Evolutionary conservation across 2,113 vertebrate species (phyloP).

Genomic region (Heteronetta atricapilla): DNA sequence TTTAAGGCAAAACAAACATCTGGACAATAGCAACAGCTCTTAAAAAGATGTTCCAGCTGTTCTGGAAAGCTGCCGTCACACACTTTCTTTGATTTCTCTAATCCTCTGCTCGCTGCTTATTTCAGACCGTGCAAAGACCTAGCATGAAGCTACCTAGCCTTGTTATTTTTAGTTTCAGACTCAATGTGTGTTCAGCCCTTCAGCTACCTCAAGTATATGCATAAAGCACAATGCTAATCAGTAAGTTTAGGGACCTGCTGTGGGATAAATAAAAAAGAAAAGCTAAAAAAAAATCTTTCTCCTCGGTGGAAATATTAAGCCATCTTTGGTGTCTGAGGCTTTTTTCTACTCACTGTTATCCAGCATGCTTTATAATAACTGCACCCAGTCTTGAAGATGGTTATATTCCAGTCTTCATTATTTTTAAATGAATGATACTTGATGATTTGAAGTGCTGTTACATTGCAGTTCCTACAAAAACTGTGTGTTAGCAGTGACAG

Average conservation of each 20-base stretch:
- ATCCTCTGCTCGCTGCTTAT: background rate
- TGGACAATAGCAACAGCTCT: background rate
- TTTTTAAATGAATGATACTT: background rate
- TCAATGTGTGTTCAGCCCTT: background rate
- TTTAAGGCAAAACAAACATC: background rate
- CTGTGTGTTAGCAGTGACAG: background rate
- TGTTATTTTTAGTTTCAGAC: background rate
- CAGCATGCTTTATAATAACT: background rate
- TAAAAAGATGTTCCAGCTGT: background rate
- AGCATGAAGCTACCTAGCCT: background rate
- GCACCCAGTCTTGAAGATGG: accelerated
- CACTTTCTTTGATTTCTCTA: background rate
- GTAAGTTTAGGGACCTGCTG: background rate
- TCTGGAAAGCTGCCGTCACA: background rate
- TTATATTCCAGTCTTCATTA: background rate
- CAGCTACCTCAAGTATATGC: background rate
- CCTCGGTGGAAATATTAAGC: background rate
- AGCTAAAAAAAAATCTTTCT: background rate
- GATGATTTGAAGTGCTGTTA: background rate
- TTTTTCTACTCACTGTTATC: background rate
- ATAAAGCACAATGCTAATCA: background rate
- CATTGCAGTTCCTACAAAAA: background rate
- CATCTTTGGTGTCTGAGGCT: accelerated
- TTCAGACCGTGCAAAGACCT: background rate
- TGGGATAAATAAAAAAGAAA: background rate